Conservation (phyloP, 2,888 invertebrate species). For the Eugnorisma glareosa region DNA sequence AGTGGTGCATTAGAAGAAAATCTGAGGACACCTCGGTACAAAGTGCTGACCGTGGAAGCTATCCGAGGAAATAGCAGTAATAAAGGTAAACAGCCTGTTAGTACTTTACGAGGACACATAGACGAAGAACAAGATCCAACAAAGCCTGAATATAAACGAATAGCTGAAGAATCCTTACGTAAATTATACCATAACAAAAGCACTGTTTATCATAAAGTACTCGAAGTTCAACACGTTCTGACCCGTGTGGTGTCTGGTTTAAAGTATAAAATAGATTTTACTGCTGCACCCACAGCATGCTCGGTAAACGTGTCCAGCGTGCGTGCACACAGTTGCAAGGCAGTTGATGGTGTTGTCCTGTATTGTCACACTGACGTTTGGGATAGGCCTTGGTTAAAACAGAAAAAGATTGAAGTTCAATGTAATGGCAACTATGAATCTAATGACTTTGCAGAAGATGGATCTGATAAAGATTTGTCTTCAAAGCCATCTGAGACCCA, state of each 20-base stretch:
- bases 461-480: conserved; percentile 13
- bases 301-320: conserved; percentile 43
- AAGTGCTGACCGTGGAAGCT: conserved; percentile 63
- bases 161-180: conserved; percentile 55
- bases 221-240: conserved; percentile 46
- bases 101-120: conserved; percentile 24
- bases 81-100: not conserved
- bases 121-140: conserved; percentile 42
- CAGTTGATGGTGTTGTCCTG: conserved; percentile 26
- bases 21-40: conserved; percentile 56
- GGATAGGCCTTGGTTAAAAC: conserved; percentile 56
- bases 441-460: conserved; percentile 21
- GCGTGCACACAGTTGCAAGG: conserved; percentile 52
- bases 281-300: conserved; percentile 60
- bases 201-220: conserved; percentile 42
- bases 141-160: conserved; percentile 45
- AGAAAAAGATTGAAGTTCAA: conserved; percentile 70
- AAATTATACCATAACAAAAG: conserved; percentile 51
- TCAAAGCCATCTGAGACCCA: not conserved
- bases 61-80: not conserved
- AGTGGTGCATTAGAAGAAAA: conserved; percentile 51
- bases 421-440: conserved; percentile 66
- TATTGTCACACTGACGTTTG: conserved; percentile 55
- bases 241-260: conserved; percentile 61
- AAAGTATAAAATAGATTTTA: conserved; percentile 55